These are phyloP conservation scores for Brachymystax lenok DNA, from an alignment of 2,797 vertebrate genomes.

Conservation along the genomic window DNA sequence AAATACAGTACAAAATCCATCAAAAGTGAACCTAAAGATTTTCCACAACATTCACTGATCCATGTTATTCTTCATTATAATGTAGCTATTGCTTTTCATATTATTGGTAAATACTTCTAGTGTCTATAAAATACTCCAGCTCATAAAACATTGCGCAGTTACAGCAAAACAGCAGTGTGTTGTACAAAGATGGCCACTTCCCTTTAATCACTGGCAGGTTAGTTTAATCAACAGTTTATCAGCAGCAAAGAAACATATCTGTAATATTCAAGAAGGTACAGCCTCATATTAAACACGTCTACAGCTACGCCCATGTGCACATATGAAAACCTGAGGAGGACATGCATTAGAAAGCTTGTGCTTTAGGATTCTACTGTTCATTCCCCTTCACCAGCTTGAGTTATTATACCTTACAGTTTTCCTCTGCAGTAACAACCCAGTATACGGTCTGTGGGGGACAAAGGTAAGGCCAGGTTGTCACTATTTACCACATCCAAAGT, in stretches of 20 bases:
- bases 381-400: slow-evolving; percentile 82
- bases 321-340: slow-evolving; percentile 87
- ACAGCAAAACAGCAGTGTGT: slow-evolving; percentile 99
- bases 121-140: slow-evolving; percentile 99
- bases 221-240: slow-evolving; percentile 76
- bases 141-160: slow-evolving; percentile 99
- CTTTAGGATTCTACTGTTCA: slow-evolving; percentile 85
- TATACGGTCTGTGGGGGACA: slow-evolving; percentile 61
- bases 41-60: slow-evolving; percentile 93
- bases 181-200: slow-evolving; percentile 89
- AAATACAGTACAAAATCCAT: slow-evolving; percentile 99
- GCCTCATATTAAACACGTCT: slow-evolving; percentile 85
- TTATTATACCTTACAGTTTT: slow-evolving; percentile 80
- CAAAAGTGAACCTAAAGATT: slow-evolving; percentile 99
- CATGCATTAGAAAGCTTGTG: slow-evolving; percentile 90
- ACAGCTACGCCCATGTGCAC: slow-evolving; percentile 85
- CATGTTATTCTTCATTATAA: slow-evolving; percentile 93
- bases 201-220: slow-evolving; percentile 93
- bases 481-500: too few species aligned
- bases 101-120: slow-evolving; percentile 93
- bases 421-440: slow-evolving; percentile 76
- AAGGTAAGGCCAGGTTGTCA: neutral
- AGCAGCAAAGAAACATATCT: slow-evolving; percentile 85
- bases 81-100: slow-evolving; percentile 99
- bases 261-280: slow-evolving; percentile 84